These are phyloP conservation scores for Recurvirostra avosetta DNA, from an alignment of 2,113 vertebrate genomes.

Conservation along the genomic window DNA sequence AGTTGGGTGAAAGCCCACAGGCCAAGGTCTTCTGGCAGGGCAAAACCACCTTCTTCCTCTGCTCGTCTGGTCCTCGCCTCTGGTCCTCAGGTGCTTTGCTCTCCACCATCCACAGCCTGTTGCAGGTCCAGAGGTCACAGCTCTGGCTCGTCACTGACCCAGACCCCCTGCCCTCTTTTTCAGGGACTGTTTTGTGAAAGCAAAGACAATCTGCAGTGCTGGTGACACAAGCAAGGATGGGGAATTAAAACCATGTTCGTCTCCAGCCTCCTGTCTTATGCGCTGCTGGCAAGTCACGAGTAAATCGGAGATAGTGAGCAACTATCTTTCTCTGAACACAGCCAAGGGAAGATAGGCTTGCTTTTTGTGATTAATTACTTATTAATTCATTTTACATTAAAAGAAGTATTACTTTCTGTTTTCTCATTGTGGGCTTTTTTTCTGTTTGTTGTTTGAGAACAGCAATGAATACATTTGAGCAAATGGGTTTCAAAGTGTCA, in stretches of 20 bases:
- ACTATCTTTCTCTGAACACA: not conserved
- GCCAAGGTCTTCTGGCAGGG: not conserved
- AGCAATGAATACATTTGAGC: not conserved
- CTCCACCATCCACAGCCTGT: accelerated
- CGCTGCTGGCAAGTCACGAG: not conserved
- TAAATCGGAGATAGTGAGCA: accelerated
- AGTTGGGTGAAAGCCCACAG: not conserved
- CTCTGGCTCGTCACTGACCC: not conserved
- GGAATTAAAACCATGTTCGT: not conserved
- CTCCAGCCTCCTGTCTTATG: not conserved
- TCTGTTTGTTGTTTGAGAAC: not conserved
- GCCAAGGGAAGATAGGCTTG: not conserved
- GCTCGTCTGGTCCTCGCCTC: accelerated
- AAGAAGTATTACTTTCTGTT: not conserved
- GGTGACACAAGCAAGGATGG: not conserved
- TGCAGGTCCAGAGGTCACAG: not conserved
- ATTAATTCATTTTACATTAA: conserved; percentile 40
- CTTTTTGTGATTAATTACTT: conserved; percentile 18
- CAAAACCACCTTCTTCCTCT: not conserved
- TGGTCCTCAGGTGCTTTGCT: not conserved
- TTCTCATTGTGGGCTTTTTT: not conserved
- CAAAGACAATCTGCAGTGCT: not conserved
- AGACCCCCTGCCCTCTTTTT: accelerated
- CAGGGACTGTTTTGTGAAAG: not conserved
- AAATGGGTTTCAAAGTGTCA: conserved; percentile 22